Conservation (phyloP, 2,113 vertebrate genomes). For the Megalops atlanticus region DNA sequence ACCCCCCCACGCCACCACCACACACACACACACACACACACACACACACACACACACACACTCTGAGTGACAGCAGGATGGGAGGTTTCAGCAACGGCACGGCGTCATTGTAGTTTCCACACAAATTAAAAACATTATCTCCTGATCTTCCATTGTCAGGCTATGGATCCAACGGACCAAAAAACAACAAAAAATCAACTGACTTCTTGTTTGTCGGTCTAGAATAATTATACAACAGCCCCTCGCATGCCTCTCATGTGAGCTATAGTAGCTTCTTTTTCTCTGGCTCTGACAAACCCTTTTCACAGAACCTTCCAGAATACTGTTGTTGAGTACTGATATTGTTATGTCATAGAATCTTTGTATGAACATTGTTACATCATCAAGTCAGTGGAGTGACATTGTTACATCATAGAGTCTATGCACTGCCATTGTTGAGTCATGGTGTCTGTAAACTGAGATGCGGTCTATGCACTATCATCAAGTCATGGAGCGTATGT, state of each 20-base stretch:
- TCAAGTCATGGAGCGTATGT: too few relatives aligned
- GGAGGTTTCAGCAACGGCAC: background rate
- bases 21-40: background rate
- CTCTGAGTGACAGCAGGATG: conserved; percentile 6
- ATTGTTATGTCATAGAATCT: background rate
- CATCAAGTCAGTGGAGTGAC: background rate
- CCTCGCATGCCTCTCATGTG: too few relatives aligned
- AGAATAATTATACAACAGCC: too few relatives aligned
- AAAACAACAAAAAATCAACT: background rate
- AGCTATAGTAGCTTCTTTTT: background rate
- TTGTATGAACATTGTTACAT: background rate
- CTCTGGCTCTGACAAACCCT: background rate
- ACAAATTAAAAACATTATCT: background rate
- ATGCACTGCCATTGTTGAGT: conserved; percentile 11
- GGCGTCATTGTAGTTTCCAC: background rate
- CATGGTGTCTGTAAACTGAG: background rate
- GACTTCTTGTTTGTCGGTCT: too few relatives aligned
- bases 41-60: conserved; percentile 23
- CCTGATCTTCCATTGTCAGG: background rate
- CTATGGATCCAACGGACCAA: background rate
- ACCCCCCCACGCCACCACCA: too few relatives aligned
- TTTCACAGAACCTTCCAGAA: conserved; percentile 1
- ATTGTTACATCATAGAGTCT: too few relatives aligned
- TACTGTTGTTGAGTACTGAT: too few relatives aligned
- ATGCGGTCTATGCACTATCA: background rate